Evolutionary conservation across 2,113 vertebrate species (phyloP), one percentile per base, ranked within the genome.

Genomic region (Vanacampus margaritifer): DNA sequence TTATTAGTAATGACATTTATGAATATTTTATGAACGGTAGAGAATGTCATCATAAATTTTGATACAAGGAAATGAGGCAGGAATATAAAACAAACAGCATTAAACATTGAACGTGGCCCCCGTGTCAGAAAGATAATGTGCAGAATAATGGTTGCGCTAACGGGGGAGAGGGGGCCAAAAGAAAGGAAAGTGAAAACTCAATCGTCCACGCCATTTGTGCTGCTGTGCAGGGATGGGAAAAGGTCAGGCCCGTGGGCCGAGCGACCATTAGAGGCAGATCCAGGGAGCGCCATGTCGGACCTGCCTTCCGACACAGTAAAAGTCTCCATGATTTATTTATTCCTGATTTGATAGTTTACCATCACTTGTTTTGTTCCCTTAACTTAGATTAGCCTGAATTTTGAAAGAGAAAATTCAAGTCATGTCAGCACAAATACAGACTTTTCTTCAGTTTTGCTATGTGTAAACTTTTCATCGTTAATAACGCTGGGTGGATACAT

Each of bases 1-100:
- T 90, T 91, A 92, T 92, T 91, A 91, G 89, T 89, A 89, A 92
- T 92, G 92, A 91, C 91, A 92, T 93, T 93, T 92, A 92, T 93
- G 91, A 92, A 92, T 93, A 90, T 91, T 93, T 93, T 86, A 92
- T 93, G 84, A 87, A 87, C 89, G 83, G 88, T 89, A 87, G 90
- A 89, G 86, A 90, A 91, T 89, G 91, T 89, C 90, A 87, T 92
- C 90, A 91, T 92, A 87, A 80, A 91, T 91, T 91, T 91, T 91
- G 90, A 92, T 91, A 90, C 90, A 90, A 78, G 86, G 89, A 91
- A 92, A 92, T 92, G 87, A 91, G 88, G 85, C 85, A 85, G 87
- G 91, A 88, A 90, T 91, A 89, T 92, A 91, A 92, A 92, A 92
- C 89, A 93, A 93, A 93, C 91, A 92, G 90, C 89, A 91, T 92